These are phyloP conservation scores for Solea senegalensis DNA, from an alignment of 2,113 vertebrate species.

Conservation along the genomic window DNA sequence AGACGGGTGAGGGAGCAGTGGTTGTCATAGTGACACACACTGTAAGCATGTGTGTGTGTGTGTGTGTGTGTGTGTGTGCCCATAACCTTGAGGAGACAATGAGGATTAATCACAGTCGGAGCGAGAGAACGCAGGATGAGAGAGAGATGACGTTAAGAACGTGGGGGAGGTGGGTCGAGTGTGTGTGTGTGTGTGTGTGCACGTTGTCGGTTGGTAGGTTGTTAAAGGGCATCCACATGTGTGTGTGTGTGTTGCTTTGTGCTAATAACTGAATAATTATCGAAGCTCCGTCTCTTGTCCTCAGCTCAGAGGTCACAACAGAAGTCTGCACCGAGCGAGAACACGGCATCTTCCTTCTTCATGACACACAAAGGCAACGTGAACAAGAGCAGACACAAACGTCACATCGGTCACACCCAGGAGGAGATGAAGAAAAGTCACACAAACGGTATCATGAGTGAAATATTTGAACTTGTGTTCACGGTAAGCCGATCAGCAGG, in stretches of 20 bases:
- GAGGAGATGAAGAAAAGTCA: too few species aligned
- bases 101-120: constrained; percentile 77
- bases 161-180: constrained; percentile 16
- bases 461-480: too few species aligned
- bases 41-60: constrained; percentile 42
- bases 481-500: too few species aligned
- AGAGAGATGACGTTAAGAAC: constrained; percentile 48
- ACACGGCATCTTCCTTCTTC: too few species aligned
- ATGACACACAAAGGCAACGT: not conserved
- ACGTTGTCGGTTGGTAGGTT: constrained; percentile 22
- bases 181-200: constrained; percentile 12
- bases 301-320: constrained; percentile 48
- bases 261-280: constrained; percentile 58
- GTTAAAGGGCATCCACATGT: constrained; percentile 48
- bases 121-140: constrained; percentile 60
- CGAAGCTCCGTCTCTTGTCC: constrained; percentile 21
- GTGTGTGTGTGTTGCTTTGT: constrained; percentile 35
- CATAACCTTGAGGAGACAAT: constrained; percentile 80
- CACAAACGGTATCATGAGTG: too few species aligned
- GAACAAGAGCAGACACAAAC: not conserved
- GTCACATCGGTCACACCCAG: too few species aligned
- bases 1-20: constrained; percentile 54
- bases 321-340: constrained; percentile 12
- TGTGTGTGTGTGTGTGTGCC: constrained; percentile 29
- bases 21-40: constrained; percentile 67